Evolutionary conservation across 2,797 vertebrate species (phyloP).

Genomic region (Mormyrops attenuatus): DNA sequence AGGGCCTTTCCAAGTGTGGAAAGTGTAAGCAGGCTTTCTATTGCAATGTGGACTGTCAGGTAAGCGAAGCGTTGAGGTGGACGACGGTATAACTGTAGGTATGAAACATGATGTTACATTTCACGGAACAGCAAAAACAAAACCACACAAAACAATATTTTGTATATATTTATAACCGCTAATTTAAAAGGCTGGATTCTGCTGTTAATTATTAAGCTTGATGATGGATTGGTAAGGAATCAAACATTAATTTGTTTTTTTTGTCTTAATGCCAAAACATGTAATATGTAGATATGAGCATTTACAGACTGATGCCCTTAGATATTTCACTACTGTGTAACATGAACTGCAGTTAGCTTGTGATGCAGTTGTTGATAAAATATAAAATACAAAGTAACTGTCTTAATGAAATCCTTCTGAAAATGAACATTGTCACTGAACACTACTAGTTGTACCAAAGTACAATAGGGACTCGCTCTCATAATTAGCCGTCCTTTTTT

Average conservation of each 20-base stretch:
- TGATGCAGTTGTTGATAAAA: not conserved
- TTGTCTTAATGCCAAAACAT: not conserved
- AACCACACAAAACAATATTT: not conserved
- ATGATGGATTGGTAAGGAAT: not conserved
- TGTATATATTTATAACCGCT: not conserved
- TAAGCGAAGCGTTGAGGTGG: conserved; percentile 45
- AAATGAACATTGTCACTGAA: not conserved
- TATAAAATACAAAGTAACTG: not conserved
- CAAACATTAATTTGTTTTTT: not conserved
- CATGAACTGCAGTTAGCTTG: not conserved
- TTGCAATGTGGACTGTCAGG: conserved; percentile 94
- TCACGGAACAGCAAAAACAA: not conserved
- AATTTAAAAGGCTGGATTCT: not conserved
- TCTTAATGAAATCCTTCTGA: not conserved
- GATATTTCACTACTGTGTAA: not conserved
- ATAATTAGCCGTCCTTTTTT: not conserved
- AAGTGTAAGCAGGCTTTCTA: conserved; percentile 96
- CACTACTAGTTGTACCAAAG: not conserved
- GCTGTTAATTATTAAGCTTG: not conserved
- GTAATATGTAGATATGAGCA: not conserved
- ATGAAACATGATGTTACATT: not conserved
- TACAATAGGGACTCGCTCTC: not conserved
- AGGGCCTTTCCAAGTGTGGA: conserved; percentile 90
- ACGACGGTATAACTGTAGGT: not conserved
- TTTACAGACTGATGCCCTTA: not conserved